These are phyloP conservation scores for Poeciliopsis paucimaculata DNA, from an alignment of 2,797 vertebrate species.

Conservation along the genomic window DNA sequence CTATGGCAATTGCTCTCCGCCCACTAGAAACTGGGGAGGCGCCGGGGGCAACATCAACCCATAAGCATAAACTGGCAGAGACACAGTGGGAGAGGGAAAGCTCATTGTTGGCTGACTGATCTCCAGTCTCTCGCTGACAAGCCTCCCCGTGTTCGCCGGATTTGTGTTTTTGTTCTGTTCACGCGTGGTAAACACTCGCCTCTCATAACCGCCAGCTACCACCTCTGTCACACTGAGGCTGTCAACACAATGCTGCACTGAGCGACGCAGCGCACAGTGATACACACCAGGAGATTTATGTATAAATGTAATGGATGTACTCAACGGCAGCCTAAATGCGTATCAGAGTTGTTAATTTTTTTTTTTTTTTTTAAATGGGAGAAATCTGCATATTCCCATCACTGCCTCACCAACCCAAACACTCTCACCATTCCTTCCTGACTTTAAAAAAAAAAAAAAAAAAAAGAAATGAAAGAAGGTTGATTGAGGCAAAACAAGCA, in stretches of 20 bases:
- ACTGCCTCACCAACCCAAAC: conserved; percentile 53
- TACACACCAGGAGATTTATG: conserved; percentile 39
- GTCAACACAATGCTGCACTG: conserved; percentile 52
- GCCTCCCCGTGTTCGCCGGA: conserved; percentile 52
- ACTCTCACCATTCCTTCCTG: conserved; percentile 53
- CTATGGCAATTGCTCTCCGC: conserved; percentile 53
- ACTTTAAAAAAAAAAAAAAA: conserved; percentile 35
- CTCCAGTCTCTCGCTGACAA: conserved; percentile 63
- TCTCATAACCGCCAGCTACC: conserved; percentile 63
- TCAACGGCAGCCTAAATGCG: conserved; percentile 65
- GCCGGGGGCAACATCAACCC: conserved; percentile 63
- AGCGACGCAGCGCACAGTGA: conserved; percentile 14
- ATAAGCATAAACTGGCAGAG: conserved; percentile 53
- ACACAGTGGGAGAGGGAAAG: conserved; percentile 56
- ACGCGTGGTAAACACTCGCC: conserved; percentile 68
- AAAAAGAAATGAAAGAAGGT: conserved; percentile 71
- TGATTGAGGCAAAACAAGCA: conserved; percentile 79
- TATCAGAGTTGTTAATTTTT: conserved; percentile 69
- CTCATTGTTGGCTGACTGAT: conserved; percentile 71
- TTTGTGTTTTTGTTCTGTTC: conserved; percentile 68
- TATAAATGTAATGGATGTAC: conserved; percentile 59
- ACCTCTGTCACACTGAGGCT: conserved; percentile 62
- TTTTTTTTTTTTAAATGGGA: conserved; percentile 55
- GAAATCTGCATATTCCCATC: conserved; percentile 68
- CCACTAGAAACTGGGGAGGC: conserved; percentile 57